Percentiles rank a stretch among this genome's conserved stretches.
Conservation (phyloP, 2,797 vertebrate genomes). For the Lutjanus argentimaculatus region DNA sequence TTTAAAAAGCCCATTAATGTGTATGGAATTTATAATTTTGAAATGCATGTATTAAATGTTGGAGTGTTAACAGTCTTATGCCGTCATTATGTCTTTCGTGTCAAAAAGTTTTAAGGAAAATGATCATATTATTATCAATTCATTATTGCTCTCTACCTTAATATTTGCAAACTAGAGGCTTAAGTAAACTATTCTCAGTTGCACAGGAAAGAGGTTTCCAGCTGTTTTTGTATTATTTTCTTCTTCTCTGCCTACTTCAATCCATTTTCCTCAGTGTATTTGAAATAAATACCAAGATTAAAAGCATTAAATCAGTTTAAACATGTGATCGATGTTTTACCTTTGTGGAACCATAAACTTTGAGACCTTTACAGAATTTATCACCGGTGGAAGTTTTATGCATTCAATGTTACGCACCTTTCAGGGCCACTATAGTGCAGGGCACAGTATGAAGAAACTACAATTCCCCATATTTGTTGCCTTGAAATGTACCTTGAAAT, state of each 20-base stretch:
- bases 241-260: background rate
- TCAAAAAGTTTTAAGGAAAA: background rate
- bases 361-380: background rate
- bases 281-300: too few relatives aligned
- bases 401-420: background rate
- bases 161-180: constrained; percentile 2
- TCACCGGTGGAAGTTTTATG: background rate
- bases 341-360: background rate
- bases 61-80: background rate
- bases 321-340: background rate
- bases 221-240: background rate
- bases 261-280: too few relatives aligned
- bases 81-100: background rate
- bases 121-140: background rate
- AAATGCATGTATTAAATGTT: background rate
- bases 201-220: background rate
- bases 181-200: background rate
- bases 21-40: background rate
- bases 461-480: too few relatives aligned
- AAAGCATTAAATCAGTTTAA: background rate
- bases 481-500: too few relatives aligned
- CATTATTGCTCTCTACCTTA: background rate
- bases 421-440: too few relatives aligned
- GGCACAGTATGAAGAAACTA: too few relatives aligned
- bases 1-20: background rate